phyloP scores from a whole-genome alignment of 2,113 vertebrate species.

The Alethe castanea region DNA sequence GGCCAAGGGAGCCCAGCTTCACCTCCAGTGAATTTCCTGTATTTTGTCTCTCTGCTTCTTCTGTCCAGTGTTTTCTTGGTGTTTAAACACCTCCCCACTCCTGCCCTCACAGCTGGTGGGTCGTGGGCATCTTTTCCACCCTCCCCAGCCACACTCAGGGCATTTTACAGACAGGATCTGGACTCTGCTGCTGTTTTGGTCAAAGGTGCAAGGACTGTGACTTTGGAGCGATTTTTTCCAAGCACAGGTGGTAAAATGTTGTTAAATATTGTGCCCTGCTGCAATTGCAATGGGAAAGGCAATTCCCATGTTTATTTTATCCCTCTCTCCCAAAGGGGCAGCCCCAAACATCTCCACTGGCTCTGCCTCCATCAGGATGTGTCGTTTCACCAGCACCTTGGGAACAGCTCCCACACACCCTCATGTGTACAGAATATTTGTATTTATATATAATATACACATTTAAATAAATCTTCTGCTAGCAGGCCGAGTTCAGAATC shows the following conservation, averaged over 20 bases:
- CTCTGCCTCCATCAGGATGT: not conserved
- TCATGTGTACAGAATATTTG: not conserved
- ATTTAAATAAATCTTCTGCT: slow-evolving; percentile 52
- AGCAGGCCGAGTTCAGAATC: slow-evolving; percentile 9
- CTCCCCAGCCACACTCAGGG: not conserved
- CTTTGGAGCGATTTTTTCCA: not conserved
- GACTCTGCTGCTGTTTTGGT: not conserved
- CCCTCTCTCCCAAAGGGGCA: not conserved
- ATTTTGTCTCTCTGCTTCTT: not conserved
- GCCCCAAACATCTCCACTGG: not conserved
- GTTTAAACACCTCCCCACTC: not conserved
- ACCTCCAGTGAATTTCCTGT: not conserved
- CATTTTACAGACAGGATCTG: not conserved
- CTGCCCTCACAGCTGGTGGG: not conserved
- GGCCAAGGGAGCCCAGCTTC: slow-evolving; percentile 37
- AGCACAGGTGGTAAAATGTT: not conserved
- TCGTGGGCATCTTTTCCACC: not conserved
- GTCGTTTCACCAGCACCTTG: slow-evolving; percentile 21
- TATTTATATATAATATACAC: not conserved
- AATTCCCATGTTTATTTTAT: not conserved
- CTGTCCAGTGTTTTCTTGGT: not conserved
- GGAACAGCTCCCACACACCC: slow-evolving; percentile 33
- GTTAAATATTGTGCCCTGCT: not conserved
- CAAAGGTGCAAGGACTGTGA: not conserved
- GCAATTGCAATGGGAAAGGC: not conserved